Evolutionary conservation across 1,140 invertebrate species (phyloP).

Genomic region (Plectrocnemia conspersa): DNA sequence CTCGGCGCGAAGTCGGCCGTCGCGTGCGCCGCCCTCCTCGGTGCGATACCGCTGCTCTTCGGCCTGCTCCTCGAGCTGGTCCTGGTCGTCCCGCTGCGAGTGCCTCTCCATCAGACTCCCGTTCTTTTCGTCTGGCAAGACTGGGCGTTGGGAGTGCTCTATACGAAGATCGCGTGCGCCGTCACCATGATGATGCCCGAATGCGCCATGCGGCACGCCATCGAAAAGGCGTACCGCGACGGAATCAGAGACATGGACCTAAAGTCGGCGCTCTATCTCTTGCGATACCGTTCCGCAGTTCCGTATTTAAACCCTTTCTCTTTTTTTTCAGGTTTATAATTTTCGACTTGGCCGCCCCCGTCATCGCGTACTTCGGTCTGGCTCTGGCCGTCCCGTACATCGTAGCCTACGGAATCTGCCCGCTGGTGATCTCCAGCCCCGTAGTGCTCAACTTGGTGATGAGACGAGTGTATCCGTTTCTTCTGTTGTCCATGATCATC

Average conservation of each 20-base stretch:
- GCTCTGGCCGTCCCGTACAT: slow-evolving; percentile 87
- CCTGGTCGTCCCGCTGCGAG: slow-evolving; percentile 86
- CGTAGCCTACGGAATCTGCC: slow-evolving; percentile 76
- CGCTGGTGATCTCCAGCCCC: slow-evolving; percentile 68
- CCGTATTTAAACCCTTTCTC: too few species aligned
- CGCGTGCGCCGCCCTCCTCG: slow-evolving; percentile 75
- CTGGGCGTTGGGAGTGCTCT: slow-evolving; percentile 94
- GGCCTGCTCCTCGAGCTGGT: slow-evolving; percentile 85
- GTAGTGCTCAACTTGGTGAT: slow-evolving; percentile 73
- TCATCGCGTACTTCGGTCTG: slow-evolving; percentile 81
- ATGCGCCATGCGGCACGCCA: slow-evolving; percentile 83
- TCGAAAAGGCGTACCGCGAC: slow-evolving; percentile 86
- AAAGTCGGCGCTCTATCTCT: slow-evolving; percentile 41
- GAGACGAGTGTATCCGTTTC: slow-evolving; percentile 86
- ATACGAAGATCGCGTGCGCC: slow-evolving; percentile 97
- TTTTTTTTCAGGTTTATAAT: slow-evolving; percentile 64
- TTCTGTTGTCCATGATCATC: slow-evolving; percentile 67
- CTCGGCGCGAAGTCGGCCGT: slow-evolving; percentile 64
- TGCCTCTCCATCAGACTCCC: slow-evolving; percentile 90
- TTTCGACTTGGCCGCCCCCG: slow-evolving; percentile 78
- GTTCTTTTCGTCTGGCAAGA: slow-evolving; percentile 95
- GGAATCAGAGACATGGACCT: slow-evolving; percentile 91
- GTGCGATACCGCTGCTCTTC: slow-evolving; percentile 88
- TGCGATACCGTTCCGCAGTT: neutral
- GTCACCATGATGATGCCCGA: slow-evolving; percentile 97